Evolutionary conservation across 2,797 vertebrate genomes (phyloP).

Genomic region (Falco naumanni): DNA sequence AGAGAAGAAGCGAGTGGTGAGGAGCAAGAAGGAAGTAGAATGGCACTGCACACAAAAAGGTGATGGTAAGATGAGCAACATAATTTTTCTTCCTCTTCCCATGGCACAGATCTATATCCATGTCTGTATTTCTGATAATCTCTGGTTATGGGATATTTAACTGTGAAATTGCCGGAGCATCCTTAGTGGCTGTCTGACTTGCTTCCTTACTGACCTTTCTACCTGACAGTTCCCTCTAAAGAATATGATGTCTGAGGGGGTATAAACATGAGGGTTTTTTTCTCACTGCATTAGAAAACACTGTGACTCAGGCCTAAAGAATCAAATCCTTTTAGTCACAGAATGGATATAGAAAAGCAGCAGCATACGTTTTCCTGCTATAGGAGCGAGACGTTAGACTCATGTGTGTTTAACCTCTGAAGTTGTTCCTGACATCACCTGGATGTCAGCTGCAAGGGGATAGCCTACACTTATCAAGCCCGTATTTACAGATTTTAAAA

Average conservation of each 20-base stretch:
- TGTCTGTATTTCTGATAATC: background rate
- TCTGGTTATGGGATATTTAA: background rate
- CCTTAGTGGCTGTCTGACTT: background rate
- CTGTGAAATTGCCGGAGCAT: background rate
- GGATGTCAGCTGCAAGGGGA: background rate
- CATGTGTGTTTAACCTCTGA: background rate
- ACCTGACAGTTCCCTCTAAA: background rate
- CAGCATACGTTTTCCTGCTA: background rate
- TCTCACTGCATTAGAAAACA: background rate
- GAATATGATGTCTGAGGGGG: background rate
- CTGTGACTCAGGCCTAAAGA: background rate
- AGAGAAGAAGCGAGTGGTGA: accelerated
- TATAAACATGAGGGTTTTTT: background rate
- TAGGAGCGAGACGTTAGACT: background rate
- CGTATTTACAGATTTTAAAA: background rate
- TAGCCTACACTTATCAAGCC: background rate
- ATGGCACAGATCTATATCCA: background rate
- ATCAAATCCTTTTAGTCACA: background rate
- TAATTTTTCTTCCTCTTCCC: background rate
- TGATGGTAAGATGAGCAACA: background rate
- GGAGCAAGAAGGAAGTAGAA: background rate
- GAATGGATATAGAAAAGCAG: background rate
- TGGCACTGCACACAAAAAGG: background rate
- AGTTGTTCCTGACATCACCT: background rate
- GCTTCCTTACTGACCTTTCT: background rate